These are phyloP conservation scores for Heliconius erato DNA, from an alignment of 2,888 invertebrate species.

Conservation along the genomic window DNA sequence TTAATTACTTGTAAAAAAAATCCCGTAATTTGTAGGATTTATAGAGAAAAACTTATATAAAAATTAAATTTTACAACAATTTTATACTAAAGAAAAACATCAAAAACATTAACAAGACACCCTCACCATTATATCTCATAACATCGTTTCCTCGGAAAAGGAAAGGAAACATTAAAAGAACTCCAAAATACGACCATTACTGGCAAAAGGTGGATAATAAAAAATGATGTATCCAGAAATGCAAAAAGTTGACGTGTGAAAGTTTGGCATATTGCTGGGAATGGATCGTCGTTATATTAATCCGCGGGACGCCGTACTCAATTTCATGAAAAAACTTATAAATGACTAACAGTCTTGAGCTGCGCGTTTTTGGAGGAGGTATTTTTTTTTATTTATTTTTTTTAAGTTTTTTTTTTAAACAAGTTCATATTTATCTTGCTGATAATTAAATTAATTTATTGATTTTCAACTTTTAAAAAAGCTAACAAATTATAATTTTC, in stretches of 20 bases:
- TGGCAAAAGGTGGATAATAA: conserved; percentile 50
- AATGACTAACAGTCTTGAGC: conserved; percentile 58
- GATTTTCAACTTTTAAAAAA: too few species aligned
- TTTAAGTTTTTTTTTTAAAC: too few species aligned
- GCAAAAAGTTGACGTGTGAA: conserved; percentile 64
- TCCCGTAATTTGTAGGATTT: neutral
- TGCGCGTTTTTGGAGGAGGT: conserved; percentile 59
- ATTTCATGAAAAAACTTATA: conserved; percentile 80
- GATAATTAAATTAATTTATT: too few species aligned
- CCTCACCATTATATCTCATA: conserved; percentile 14
- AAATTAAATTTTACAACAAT: neutral
- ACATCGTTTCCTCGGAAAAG: neutral
- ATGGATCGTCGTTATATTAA: conserved; percentile 81
- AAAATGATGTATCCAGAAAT: conserved; percentile 51
- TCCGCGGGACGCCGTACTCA: conserved; percentile 73
- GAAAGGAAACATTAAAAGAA: conserved; percentile 26
- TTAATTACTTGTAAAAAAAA: too few species aligned
- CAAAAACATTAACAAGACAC: conserved; percentile 21
- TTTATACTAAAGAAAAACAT: neutral
- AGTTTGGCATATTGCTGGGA: conserved; percentile 75
- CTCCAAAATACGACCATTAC: conserved; percentile 44
- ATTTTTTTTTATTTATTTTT: conserved; percentile 38
- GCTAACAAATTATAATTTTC: too few species aligned
- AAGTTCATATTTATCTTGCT: too few species aligned
- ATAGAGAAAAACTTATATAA: too few species aligned